Percentiles rank a stretch among this genome's conserved stretches.
These are phyloP conservation scores for Drosophila tsacasi DNA, from an alignment of 1,140 invertebrate genomes.

Conservation along the genomic window DNA sequence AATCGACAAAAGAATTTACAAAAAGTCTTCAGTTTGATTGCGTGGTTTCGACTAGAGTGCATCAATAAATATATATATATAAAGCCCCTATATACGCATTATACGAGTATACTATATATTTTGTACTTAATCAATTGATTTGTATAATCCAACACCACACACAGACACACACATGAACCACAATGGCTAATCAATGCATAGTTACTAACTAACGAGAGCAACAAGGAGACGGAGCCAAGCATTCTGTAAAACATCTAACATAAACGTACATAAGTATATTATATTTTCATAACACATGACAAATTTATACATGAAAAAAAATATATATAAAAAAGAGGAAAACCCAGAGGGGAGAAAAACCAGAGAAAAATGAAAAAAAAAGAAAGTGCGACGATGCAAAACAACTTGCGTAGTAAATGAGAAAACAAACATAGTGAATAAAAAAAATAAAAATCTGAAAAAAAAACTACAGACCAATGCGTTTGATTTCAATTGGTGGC, in stretches of 20 bases:
- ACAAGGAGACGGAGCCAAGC: constrained; percentile 61
- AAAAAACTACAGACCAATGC: constrained; percentile 61
- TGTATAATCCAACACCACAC: constrained; percentile 59
- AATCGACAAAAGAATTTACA: constrained; percentile 64
- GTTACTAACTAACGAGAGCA: constrained; percentile 68
- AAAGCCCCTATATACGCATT: constrained; percentile 50
- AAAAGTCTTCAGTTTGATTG: constrained; percentile 79
- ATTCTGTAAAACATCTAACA: constrained; percentile 78
- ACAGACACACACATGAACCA: constrained; percentile 36
- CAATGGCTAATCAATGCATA: constrained; percentile 75
- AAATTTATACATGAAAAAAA: constrained; percentile 79
- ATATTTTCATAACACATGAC: constrained; percentile 83
- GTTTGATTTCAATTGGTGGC: constrained; percentile 56
- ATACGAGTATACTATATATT: constrained; percentile 65
- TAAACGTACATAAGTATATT: constrained; percentile 82
- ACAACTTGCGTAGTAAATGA: constrained; percentile 82
- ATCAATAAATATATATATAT: constrained; percentile 47
- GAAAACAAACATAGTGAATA: constrained; percentile 79
- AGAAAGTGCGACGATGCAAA: constrained; percentile 72
- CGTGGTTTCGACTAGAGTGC: constrained; percentile 74
- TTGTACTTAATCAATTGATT: constrained; percentile 72
- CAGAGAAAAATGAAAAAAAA: constrained; percentile 20
- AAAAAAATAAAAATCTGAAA: constrained; percentile 80
- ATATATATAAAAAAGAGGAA: constrained; percentile 18
- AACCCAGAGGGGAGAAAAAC: constrained; percentile 36